Evolutionary conservation across 2,113 vertebrate genomes (phyloP).

Genomic region (Crotalus helleri): DNA sequence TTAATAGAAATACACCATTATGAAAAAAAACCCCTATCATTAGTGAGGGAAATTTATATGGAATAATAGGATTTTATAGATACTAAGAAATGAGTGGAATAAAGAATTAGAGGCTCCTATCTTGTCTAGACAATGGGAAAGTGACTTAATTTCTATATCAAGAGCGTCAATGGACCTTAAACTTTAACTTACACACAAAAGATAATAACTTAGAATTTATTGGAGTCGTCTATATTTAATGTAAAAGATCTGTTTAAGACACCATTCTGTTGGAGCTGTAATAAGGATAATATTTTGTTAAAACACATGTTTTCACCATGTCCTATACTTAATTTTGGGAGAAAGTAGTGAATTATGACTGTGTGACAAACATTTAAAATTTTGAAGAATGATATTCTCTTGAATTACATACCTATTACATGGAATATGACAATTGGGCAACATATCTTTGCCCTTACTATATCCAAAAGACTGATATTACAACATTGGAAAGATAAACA

Average conservation of each 20-base stretch:
- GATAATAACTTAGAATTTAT: not conserved
- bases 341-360: not conserved
- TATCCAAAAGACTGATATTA: not conserved
- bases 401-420: not conserved
- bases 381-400: not conserved
- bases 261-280: not conserved
- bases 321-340: not conserved
- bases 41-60: no score
- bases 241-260: not conserved
- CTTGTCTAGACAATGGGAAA: not conserved
- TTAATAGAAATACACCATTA: no score
- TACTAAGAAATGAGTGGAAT: not conserved
- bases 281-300: not conserved
- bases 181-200: not conserved
- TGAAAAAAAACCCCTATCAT: no score
- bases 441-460: not conserved
- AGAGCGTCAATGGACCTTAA: not conserved
- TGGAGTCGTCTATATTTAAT: not conserved
- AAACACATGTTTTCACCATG: not conserved
- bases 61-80: no score
- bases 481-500: not conserved
- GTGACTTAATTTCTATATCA: not conserved
- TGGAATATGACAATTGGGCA: not conserved
- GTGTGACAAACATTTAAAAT: not conserved
- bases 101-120: not conserved